Base-by-base conservation (phyloP, 2,888 invertebrate genomes). In the Lasioglossum villosulum region DNA sequence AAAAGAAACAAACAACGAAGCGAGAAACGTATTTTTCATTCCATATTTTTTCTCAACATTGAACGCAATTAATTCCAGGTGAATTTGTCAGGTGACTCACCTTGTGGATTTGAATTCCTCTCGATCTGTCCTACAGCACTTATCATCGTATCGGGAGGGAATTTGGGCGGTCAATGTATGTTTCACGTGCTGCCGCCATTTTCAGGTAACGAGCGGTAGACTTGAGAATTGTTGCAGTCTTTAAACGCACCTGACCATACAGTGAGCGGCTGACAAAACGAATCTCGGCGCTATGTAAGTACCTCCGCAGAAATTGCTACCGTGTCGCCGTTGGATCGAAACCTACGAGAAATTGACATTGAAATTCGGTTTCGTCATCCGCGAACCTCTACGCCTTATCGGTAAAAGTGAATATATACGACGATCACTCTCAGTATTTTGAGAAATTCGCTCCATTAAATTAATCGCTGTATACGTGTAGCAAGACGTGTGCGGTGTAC, bases 211-310 rank as follows among this genome's bases (percentile, higher is more conserved):
- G 68, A 83, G 78, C 80, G 23, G 42, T 37, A 73, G 71, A 86
- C 74, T 81, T 48, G 70, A 77, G 37, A 77, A 42, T 56, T 76
- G 56, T 78, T 70, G 83, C 84, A 86, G 83, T 86, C 83, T 87
- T 86, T 63, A 52, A 82, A 92, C 91, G 83, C 91, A 94, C 94
- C 90, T 92, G 88, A 94, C 86, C 90, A 94, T 90, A 86, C 94
- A 94, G 86, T 94, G 94, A 45, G 94, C 94, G 66, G 94, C 94
- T 23, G 94, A 93, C 78, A 94, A 84, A 82, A 94, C 86, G 80
- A 93, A 94, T 86, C 89, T 91, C 37, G 93, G 90, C 48, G 89
- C 72, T 86, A 94, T 91, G 77, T 94, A 94, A 82, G 92, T 91
- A 80, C 93, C 94, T 77, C 94, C 94, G 80, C 94, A 94, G 77